Percentiles rank a stretch among this genome's conserved stretches.
These are phyloP conservation scores for Lerema accius DNA, from an alignment of 1,140 invertebrate species.

Conservation along the genomic window DNA sequence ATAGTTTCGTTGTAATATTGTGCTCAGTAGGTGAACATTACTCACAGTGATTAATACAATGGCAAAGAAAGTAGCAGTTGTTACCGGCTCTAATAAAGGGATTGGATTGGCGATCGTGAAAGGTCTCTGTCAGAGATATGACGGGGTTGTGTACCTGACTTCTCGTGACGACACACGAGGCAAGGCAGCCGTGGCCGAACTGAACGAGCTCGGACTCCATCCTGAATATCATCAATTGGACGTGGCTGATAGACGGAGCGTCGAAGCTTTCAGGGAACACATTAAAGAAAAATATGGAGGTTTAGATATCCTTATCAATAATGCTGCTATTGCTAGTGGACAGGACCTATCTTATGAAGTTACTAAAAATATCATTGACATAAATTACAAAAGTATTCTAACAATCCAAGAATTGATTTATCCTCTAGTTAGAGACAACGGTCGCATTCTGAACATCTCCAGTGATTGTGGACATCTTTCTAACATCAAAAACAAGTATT, in stretches of 20 bases:
- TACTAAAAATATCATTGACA: slow-evolving; percentile 85
- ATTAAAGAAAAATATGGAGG: slow-evolving; percentile 87
- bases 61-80: slow-evolving; percentile 67
- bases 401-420: slow-evolving; percentile 86
- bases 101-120: slow-evolving; percentile 89
- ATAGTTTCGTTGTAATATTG: too few species aligned
- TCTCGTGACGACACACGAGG: slow-evolving; percentile 84
- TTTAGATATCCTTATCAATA: slow-evolving; percentile 92
- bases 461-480: slow-evolving; percentile 86
- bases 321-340: slow-evolving; percentile 91
- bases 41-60: not conserved
- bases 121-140: slow-evolving; percentile 83
- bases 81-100: slow-evolving; percentile 90
- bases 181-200: slow-evolving; percentile 77
- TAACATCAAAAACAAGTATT: slow-evolving; percentile 81
- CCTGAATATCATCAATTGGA: slow-evolving; percentile 86
- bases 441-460: slow-evolving; percentile 89
- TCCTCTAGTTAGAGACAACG: slow-evolving; percentile 86
- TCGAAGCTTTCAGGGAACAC: slow-evolving; percentile 83
- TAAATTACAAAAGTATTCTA: slow-evolving; percentile 87
- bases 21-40: too few species aligned
- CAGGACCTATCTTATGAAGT: too few species aligned
- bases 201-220: slow-evolving; percentile 76
- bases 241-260: slow-evolving; percentile 84
- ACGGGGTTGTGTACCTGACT: slow-evolving; percentile 85